Base-by-base conservation (phyloP, 2,113 vertebrate species). In the Xenopus tropicalis region DNA sequence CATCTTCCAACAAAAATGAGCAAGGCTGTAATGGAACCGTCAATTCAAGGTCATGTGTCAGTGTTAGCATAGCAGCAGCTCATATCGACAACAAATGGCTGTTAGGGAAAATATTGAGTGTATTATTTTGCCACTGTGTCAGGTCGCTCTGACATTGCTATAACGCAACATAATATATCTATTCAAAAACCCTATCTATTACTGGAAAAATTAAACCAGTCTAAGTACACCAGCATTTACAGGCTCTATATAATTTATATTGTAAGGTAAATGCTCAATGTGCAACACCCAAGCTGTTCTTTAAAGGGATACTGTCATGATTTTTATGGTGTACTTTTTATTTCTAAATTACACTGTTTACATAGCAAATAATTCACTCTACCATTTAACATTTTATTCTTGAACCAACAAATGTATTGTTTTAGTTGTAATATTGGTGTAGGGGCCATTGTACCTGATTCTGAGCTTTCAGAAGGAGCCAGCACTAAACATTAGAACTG, bases 21-120 rank as follows among this genome's bases (percentile, higher is more conserved):
- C 67, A 62, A 72, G 78, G 66, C 62, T 77, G 82, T 83, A 83
- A 77, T 80, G 77, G 76, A 86, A 71, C 81, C 86, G 83, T 86
- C 85, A 86, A 86, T 85, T 86, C 83, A 88, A 87, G 86, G 87
- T 88, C 85, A 90, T 69, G 66, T 86, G 82, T 83, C 79, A 84
- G 77, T 85, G 77, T 82, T 74, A 77, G 23, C 83, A 19, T 8
- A 3, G 22, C 7, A 59, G 22, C 3, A 82, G 64, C 80, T 79
- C 44, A 71, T 73, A 70, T 66, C 25, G 76, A 68, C 76, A 69
- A 68, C 74, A 80, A 82, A 74, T 82, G 81, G 79, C 58, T 57
- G 63, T 1, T 63, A 70, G 68, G 3, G 79, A 51, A 79, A 63
- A 66, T 70, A 64, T 37, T 69, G 54, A 59, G 22, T 58, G 52